A percentile compares a stretch with the other conserved stretches of the same genome.
These are phyloP conservation scores for Melieria omissa DNA, from an alignment of 2,888 invertebrate genomes.

Conservation along the genomic window DNA sequence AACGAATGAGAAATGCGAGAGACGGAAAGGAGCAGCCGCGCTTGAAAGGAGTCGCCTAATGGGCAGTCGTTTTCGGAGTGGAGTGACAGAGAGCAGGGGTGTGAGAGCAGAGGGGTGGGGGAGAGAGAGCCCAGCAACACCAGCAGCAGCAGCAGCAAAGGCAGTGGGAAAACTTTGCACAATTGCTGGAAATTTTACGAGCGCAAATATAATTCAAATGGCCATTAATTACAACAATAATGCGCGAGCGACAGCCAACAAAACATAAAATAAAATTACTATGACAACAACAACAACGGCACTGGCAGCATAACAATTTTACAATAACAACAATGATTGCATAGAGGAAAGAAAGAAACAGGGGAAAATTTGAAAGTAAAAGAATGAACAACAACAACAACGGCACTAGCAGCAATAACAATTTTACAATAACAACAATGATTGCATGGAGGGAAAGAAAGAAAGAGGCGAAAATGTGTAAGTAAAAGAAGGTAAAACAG, in stretches of 20 bases:
- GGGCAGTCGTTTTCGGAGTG: too few relatives aligned
- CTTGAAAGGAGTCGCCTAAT: background rate
- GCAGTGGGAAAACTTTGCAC: constrained; percentile 36
- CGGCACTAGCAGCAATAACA: constrained; percentile 5
- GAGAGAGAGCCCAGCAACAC: background rate
- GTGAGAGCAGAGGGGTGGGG: background rate
- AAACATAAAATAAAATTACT: constrained; percentile 17
- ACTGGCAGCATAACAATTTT: background rate
- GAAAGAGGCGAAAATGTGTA: too few relatives aligned
- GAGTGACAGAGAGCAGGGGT: too few relatives aligned
- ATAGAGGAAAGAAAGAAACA: too few relatives aligned
- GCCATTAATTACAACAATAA: constrained; percentile 59
- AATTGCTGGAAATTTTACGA: constrained; percentile 63
- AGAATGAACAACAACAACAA: constrained; percentile 15
- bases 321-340: too few relatives aligned
- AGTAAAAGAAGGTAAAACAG: too few relatives aligned
- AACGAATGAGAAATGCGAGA: constrained; percentile 24
- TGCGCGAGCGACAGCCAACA: constrained; percentile 14
- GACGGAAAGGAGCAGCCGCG: background rate
- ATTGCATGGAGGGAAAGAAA: too few relatives aligned
- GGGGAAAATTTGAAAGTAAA: too few relatives aligned
- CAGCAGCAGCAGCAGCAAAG: background rate
- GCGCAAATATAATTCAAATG: constrained; percentile 64
- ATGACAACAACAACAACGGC: constrained; percentile 21
- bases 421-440: too few relatives aligned